Conservation (phyloP, 2,888 invertebrate species). For the Rhogogaster chlorosoma region DNA sequence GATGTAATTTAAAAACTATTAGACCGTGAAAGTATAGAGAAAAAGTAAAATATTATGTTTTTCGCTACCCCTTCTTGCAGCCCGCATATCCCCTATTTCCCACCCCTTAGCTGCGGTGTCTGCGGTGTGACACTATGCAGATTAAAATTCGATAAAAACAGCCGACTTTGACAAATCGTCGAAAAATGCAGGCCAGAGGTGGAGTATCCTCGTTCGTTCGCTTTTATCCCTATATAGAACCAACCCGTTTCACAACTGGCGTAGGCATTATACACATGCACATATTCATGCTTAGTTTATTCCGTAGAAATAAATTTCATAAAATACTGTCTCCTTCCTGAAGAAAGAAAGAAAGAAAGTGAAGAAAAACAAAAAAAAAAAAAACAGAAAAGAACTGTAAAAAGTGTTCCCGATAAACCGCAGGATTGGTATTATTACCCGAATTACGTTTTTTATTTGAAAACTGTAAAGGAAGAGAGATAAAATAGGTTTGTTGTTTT, state of each 20-base stretch:
- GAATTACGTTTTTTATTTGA: neutral
- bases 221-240: conserved; percentile 44
- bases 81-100: conserved; percentile 20
- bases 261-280: neutral
- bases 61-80: conserved; percentile 24
- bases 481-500: neutral
- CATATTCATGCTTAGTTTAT: neutral
- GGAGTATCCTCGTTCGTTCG: conserved; percentile 54
- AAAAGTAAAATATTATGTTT: conserved; percentile 65
- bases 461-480: neutral
- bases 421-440: neutral
- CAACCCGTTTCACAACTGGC: neutral
- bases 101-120: conserved; percentile 56
- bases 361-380: neutral
- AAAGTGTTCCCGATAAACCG: neutral
- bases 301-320: neutral
- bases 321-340: neutral
- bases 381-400: neutral
- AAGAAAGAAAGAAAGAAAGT: neutral
- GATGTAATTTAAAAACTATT: conserved; percentile 60
- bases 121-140: conserved; percentile 70
- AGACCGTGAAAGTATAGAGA: conserved; percentile 55
- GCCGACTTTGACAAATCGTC: conserved; percentile 75
- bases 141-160: conserved; percentile 73
- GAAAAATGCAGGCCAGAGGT: conserved; percentile 65